These are phyloP conservation scores for Bombus balteatus DNA, from an alignment of 1,140 invertebrate genomes.

Conservation along the genomic window DNA sequence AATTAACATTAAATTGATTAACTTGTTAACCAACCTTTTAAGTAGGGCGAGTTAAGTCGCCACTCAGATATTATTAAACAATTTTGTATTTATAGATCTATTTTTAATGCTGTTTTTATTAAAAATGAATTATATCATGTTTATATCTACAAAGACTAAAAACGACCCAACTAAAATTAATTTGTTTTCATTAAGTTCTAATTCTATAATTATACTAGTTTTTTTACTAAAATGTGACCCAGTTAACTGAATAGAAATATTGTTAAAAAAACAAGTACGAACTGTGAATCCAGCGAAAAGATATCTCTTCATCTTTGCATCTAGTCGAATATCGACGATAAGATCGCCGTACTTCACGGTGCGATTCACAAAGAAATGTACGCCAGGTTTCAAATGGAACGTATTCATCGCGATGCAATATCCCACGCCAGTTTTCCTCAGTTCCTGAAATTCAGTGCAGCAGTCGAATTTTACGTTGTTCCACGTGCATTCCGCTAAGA, in stretches of 20 bases:
- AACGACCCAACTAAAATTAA: no score
- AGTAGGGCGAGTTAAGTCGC: no score
- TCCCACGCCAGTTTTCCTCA: conserved; percentile 59
- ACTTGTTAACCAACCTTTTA: no score
- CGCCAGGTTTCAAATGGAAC: conserved; percentile 13
- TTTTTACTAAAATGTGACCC: not conserved
- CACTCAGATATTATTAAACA: no score
- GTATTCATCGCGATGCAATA: conserved; percentile 67
- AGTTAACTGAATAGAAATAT: not conserved
- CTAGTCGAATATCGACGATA: conserved; percentile 42
- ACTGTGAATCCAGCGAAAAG: not conserved
- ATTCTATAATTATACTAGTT: not conserved
- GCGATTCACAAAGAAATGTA: conserved; percentile 56
- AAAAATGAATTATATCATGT: no score
- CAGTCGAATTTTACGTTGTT: conserved; percentile 63
- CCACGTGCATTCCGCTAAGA: conserved; percentile 64
- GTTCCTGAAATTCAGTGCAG: conserved; percentile 53
- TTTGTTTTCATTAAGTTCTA: not conserved
- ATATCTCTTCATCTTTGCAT: not conserved
- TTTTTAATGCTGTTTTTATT: no score
- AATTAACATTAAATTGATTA: not conserved
- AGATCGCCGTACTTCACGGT: conserved; percentile 50
- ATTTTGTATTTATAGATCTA: no score
- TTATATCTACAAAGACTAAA: no score
- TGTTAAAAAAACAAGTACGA: conserved; percentile 12